A percentile compares a stretch with the other conserved stretches of the same genome.
Conservation (phyloP, 2,113 vertebrate genomes). For the Morone chrysops region DNA sequence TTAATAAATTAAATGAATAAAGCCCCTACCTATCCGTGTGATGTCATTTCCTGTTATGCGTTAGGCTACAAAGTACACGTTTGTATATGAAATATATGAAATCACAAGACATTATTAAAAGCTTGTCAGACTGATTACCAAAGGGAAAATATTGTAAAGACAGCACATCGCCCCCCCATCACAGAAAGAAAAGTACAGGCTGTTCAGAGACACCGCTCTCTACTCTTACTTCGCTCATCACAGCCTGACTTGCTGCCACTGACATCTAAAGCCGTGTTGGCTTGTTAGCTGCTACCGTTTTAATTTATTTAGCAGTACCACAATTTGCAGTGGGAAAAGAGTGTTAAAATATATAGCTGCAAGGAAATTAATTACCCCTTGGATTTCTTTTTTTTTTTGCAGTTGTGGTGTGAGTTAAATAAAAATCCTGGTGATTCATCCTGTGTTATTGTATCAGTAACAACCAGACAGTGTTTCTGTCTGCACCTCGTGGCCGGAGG, state of each 20-base stretch:
- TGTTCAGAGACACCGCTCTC: not conserved
- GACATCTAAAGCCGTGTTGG: conserved; percentile 16
- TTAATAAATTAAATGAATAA: conserved; percentile 92
- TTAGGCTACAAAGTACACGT: not conserved
- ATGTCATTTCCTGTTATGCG: conserved; percentile 69
- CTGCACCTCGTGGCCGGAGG: conserved; percentile 55
- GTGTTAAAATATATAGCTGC: conserved; percentile 55
- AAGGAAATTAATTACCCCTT: conserved; percentile 51
- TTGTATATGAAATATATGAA: not conserved
- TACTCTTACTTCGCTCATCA: not conserved
- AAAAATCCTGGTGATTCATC: conserved; percentile 56
- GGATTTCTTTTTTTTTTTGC: conserved; percentile 29
- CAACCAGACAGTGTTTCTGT: conserved; percentile 64
- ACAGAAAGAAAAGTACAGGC: not conserved
- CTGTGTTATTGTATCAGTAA: conserved; percentile 69
- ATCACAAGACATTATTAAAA: not conserved
- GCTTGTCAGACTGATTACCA: not conserved
- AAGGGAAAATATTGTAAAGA: not conserved
- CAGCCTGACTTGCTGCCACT: conserved; percentile 25
- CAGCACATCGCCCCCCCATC: not conserved
- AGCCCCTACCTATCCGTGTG: conserved; percentile 86
- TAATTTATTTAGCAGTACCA: conserved; percentile 59
- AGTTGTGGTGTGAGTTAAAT: conserved; percentile 40
- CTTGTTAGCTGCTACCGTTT: conserved; percentile 38
- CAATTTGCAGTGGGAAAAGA: conserved; percentile 46